Evolutionary conservation across 2,888 invertebrate genomes (phyloP).

Genomic region (Xestia xanthographa): DNA sequence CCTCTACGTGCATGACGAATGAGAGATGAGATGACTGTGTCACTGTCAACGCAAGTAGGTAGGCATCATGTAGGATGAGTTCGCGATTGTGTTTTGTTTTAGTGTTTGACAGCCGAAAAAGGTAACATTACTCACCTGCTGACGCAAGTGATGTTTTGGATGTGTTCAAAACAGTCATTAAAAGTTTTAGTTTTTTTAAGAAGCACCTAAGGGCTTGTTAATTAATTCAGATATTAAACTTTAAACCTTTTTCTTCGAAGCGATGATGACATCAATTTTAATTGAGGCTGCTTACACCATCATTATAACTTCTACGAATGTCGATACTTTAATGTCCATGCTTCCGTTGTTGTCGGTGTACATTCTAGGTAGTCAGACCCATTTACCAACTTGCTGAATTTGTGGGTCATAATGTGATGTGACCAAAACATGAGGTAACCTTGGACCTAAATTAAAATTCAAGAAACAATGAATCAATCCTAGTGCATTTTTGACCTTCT

Average conservation of each 20-base stretch:
- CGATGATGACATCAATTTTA: constrained; percentile 6
- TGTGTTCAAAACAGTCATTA: neutral
- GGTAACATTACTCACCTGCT: neutral
- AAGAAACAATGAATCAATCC: neutral
- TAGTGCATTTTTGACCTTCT: neutral
- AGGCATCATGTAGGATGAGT: constrained; percentile 36
- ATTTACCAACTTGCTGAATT: neutral
- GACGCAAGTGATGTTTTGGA: neutral
- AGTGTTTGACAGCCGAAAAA: neutral
- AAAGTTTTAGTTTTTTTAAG: neutral
- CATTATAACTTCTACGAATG: neutral
- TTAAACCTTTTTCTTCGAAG: neutral
- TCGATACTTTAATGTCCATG: neutral
- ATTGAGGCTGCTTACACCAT: neutral
- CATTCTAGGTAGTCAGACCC: too few species aligned
- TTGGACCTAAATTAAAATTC: neutral
- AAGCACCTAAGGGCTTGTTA: neutral
- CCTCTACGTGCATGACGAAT: constrained; percentile 67
- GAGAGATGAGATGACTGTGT: constrained; percentile 50
- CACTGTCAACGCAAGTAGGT: constrained; percentile 59
- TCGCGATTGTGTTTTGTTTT: constrained; percentile 14
- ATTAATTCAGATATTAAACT: neutral
- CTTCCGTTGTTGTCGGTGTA: neutral
- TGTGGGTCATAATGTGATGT: neutral
- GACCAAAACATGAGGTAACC: neutral